Base-by-base conservation (phyloP, 2,797 vertebrate genomes). In the Leucoraja ocellata region DNA sequence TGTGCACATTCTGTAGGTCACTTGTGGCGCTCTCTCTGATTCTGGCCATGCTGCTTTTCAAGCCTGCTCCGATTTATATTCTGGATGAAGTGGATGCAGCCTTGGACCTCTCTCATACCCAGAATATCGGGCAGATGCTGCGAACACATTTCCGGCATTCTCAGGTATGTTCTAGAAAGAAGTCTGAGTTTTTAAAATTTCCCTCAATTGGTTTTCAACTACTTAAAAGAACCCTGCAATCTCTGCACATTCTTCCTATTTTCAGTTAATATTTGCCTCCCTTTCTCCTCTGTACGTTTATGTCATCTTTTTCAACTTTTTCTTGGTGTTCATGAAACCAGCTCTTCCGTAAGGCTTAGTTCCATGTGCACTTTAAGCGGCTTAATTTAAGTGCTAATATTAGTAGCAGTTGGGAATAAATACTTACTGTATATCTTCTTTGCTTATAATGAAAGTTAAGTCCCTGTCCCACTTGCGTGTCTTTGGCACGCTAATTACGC, bases 121-220 rank as follows among this genome's bases (percentile, higher is more conserved):
- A 99, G 95, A 99, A 99, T 94, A 99, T 99, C 18, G 99, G 99
- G 4, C 98, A 98, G 94, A 99, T 99, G 98, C 96, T 99, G 94
- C 96, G 97, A 18, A 96, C 97, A 14, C 99, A 99, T 94, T 99
- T 99, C 94, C 97, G 94, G 86, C 98, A 97, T 94, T 99, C 98
- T 0, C 99, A 99, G 97, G 99, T 99, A 95, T 86, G 93, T 93
- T 23, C 1, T 63, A 63, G n/a, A 86, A 86, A 58, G 46, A 81
- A 54, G 21, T 81, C 18, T 7, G 39, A 54, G 11, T 54, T 18
- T 83, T 83, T 81, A 39, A 86, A 1, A n/a, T 86, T 11, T 7
- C 0, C 10, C 14, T 63, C 14, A n/a, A n/a, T n/a, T n/a, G 16
- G 14, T 86, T 86, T 86, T 61, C 4, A 63, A 16, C 28, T 13